A percentile compares a stretch with the other conserved stretches of the same genome.
Conservation (phyloP, 1,140 invertebrate genomes). For the Lordiphosa stackelbergi region DNA sequence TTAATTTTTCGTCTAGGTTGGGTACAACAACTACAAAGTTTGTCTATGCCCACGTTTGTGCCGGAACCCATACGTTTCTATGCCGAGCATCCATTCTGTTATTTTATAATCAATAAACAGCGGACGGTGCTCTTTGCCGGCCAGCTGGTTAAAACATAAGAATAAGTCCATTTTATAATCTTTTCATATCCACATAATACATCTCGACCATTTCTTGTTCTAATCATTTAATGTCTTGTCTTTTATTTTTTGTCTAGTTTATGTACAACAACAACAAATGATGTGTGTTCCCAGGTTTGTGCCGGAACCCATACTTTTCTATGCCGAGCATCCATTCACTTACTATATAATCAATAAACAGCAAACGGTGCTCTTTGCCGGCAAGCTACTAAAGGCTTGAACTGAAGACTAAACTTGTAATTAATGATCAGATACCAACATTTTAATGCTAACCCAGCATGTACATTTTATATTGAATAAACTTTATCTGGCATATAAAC, state of each 20-base stretch:
- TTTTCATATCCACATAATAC: not conserved
- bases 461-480: conserved; percentile 5
- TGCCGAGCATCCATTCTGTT: conserved; percentile 48
- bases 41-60: conserved; percentile 35
- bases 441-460: conserved; percentile 41
- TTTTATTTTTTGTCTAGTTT: conserved; percentile 24
- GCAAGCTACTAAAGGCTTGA: conserved; percentile 15
- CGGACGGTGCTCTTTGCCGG: conserved; percentile 36
- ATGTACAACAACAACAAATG: too few relatives aligned
- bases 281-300: conserved; percentile 38
- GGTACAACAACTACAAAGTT: too few relatives aligned
- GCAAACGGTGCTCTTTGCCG: conserved; percentile 33
- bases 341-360: conserved; percentile 33
- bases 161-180: not conserved
- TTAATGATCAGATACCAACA: conserved; percentile 20
- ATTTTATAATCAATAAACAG: conserved; percentile 27
- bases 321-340: conserved; percentile 45
- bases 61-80: conserved; percentile 34
- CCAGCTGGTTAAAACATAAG: too few relatives aligned
- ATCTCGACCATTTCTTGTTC: not conserved
- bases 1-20: conserved; percentile 24
- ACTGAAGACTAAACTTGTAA: conserved; percentile 17
- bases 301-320: conserved; percentile 33
- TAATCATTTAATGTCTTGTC: conserved; percentile 18
- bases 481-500: too few relatives aligned